phyloP scores from a whole-genome alignment of 2,113 vertebrate genomes.

The Seriola aureovittata region DNA sequence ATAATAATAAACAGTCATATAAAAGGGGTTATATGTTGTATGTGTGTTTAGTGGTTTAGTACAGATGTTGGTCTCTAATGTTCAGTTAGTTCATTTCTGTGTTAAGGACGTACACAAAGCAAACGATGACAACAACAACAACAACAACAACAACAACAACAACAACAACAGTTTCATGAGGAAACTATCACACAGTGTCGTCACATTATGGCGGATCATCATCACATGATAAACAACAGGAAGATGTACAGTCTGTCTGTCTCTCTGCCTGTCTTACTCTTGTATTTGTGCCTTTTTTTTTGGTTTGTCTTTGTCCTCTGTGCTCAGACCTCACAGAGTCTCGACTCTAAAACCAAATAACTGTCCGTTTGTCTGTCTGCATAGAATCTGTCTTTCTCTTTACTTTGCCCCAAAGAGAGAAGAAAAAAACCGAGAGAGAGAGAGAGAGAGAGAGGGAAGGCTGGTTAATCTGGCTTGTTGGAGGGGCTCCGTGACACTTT shows the following conservation, averaged over 20 bases:
- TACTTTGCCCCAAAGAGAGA: background rate
- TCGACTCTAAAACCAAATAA: background rate
- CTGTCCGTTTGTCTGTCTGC: background rate
- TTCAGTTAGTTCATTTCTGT: constrained; percentile 34
- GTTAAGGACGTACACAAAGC: constrained; percentile 49
- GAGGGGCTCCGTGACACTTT: constrained; percentile 56
- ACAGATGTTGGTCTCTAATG: constrained; percentile 33
- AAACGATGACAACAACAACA: constrained; percentile 49
- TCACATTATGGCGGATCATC: background rate
- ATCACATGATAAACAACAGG: background rate
- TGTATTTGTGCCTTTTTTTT: background rate
- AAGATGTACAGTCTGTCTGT: background rate
- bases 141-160: too few relatives aligned
- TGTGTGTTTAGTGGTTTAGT: constrained; percentile 71
- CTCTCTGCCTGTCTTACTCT: background rate
- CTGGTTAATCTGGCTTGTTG: constrained; percentile 52
- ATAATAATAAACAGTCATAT: constrained; percentile 62
- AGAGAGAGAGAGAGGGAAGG: background rate
- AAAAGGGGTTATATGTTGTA: constrained; percentile 50
- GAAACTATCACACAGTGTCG: background rate
- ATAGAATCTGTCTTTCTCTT: background rate
- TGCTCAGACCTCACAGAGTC: background rate
- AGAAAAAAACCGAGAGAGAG: background rate
- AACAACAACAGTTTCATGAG: constrained; percentile 3
- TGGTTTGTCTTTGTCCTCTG: background rate